Base-by-base conservation (phyloP, 2,113 vertebrate genomes). In the Nycticryphes semicollaris region DNA sequence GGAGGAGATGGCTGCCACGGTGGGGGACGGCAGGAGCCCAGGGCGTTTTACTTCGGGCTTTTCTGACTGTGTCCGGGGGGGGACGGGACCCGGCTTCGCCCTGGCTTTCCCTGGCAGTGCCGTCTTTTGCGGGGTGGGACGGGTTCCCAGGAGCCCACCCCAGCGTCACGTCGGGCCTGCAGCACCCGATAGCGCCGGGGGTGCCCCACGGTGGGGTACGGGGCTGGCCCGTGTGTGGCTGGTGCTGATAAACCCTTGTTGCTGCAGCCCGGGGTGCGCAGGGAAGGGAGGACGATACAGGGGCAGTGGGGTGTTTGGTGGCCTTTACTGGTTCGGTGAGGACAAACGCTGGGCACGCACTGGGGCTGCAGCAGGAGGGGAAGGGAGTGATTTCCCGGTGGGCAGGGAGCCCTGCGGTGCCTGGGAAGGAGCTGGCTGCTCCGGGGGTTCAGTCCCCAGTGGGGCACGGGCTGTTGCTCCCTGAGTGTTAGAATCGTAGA, bases 271-370 rank as follows among this genome's bases (percentile, higher is more conserved):
- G 1, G 39, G 37, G 69, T 1, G 31, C 1, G 5, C 6, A 10
- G 23, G 19, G 60, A 14, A 11, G 24, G 20, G 62, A 16, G 56
- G 35, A 5, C 53, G 81, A 7, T 15, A 9, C 6, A 6, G 48
- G 5, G 6, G 1, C 37, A 0, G 0, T 2, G 3, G 13, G 12
- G 31, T 1, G 22, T 6, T 51, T 10, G 31, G 53, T 63, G 53
- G 39, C 12, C 17, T 12, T 6, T 35, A 4, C 5, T 67, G 66
- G 13, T 2, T 1, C 1, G 3, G 45, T 0, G 22, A 12, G 3
- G 66, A 33, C 0, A 6, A 90, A 23, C 59, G 19, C 2, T 0
- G 56, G 60, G 69, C 35, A 19, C 2, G 7, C n/a, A 9, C 27
- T 4, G 25, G 31, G 31, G 43, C 60, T 78, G 37, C 57, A 33